Base-by-base conservation (phyloP, 2,113 vertebrate genomes). In the Ploceus nigricollis region DNA sequence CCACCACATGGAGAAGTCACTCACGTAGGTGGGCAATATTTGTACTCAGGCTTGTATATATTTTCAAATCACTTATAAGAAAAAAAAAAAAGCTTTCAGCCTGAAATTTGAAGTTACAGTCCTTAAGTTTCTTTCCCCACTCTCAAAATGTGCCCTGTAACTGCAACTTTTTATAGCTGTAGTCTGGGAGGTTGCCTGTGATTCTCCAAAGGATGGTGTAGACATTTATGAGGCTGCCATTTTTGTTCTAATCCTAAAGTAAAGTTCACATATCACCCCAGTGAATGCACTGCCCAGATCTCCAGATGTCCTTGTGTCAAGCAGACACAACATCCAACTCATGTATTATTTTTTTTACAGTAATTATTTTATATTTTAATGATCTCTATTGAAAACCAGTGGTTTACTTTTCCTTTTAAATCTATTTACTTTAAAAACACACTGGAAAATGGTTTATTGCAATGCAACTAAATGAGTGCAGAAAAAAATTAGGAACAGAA, bases 171-270 rank as follows among this genome's bases (percentile, higher is more conserved):
- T 87, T 63, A 24, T 75, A 24, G 8, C 69, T 83, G 44, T 51
- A 61, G 33, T 40, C 69, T 27, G 27, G 79, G 94, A 87, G 30
- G 65, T 48, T 94, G 95, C 89, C 76, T 94, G 58, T 35, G 95
- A 82, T 91, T 96, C 96, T 88, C 91, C 39, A 58, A 93, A 95
- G 94, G 84, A 82, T 57, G 69, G 39, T 27, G 66, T 37, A 88
- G 64, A 83, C 72, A 89, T 97, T 96, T 95, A 94, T 76, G 80
- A 94, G 84, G 72, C 54, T 97, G 73, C 71, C 83, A 97, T 96
- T 97, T 97, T 97, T 97, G 63, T 54, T 90, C 66, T 96, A 95
- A 96, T 97, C 97, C 90, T 84, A 94, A 97, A 97, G 90, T 96
- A 97, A 96, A 96, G 94, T 97, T 97, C 94, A 96, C 94, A 93